Evolutionary conservation across 2,797 vertebrate genomes (phyloP), one percentile per base, ranked within the genome.

Genomic region (Chloroceryle amazona): DNA sequence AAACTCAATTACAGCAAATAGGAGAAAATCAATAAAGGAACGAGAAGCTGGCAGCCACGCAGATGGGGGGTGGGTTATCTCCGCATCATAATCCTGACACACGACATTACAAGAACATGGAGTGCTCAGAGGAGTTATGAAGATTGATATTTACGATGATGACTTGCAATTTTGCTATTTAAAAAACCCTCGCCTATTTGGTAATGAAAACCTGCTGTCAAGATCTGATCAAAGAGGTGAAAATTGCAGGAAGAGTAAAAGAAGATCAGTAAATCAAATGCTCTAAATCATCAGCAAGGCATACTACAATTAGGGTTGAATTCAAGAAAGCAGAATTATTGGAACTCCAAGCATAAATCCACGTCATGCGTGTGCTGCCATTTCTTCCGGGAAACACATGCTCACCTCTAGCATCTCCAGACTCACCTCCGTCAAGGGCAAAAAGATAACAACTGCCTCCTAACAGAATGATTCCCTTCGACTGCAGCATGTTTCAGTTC

Each of bases 191-290:
- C 61, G 91, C 90, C 95, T 94, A 94, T 96, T 96, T 96, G 74
- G 88, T 94, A 97, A 96, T 97, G 94, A 96, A 97, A 96, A 95
- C 93, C 93, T 96, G 86, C 92, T 95, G 92, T 94, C 93, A 93
- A 96, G 88, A 89, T 82, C 78, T 81, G 90, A 91, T 94, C 93
- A 81, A 91, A 90, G 83, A 92, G 71, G 91, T 95, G 86, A 94
- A 95, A 95, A 97, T 92, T 96, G 92, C 96, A 96, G 74, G 86
- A 96, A 95, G 93, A 94, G 93, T 89, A 92, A 95, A 92, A 90
- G 95, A 95, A 90, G 91, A 94, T 93, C 83, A 78, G 95, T 96
- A 96, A 95, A 96, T 96, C 88, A 96, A 93, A 92, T 41, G 86
- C 83, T 90, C 35, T 86, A 96, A 94, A 90, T 96, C 71, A 89